Percentiles rank a stretch among this genome's conserved stretches.
phyloP scores from a whole-genome alignment of 2,888 invertebrate genomes.

The Noctua fimbriata region DNA sequence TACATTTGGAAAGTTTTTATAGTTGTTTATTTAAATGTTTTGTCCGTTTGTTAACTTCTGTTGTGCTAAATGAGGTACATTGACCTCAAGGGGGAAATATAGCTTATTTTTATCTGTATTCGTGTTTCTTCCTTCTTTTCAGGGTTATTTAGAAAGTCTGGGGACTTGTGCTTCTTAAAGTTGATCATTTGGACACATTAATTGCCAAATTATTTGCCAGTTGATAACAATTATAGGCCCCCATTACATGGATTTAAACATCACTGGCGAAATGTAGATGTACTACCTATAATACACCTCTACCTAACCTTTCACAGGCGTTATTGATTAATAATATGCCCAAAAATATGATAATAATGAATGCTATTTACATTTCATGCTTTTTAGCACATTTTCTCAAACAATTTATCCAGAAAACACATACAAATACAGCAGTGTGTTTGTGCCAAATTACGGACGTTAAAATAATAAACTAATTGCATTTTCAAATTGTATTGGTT shows the following conservation, averaged over 20 bases:
- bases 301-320: not conserved
- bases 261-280: not conserved
- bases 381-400: not conserved
- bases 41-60: conserved; percentile 46
- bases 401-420: not conserved
- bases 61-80: conserved; percentile 40
- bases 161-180: not conserved
- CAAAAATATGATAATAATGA: too few species aligned
- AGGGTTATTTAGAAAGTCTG: not conserved
- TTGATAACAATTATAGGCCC: not conserved
- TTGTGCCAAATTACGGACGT: not conserved
- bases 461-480: not conserved
- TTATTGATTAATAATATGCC: not conserved
- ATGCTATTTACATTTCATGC: not conserved
- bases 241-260: not conserved
- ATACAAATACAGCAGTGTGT: not conserved
- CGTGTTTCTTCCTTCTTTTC: conserved; percentile 5
- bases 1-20: conserved; percentile 57
- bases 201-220: not conserved
- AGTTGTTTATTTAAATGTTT: conserved; percentile 61
- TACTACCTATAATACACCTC: not conserved
- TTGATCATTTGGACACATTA: not conserved
- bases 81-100: conserved; percentile 39
- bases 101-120: conserved; percentile 28
- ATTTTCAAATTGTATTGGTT: conserved; percentile 19